Base-by-base conservation (phyloP, 2,797 vertebrate species). In the Poeciliopsis gracilis region DNA sequence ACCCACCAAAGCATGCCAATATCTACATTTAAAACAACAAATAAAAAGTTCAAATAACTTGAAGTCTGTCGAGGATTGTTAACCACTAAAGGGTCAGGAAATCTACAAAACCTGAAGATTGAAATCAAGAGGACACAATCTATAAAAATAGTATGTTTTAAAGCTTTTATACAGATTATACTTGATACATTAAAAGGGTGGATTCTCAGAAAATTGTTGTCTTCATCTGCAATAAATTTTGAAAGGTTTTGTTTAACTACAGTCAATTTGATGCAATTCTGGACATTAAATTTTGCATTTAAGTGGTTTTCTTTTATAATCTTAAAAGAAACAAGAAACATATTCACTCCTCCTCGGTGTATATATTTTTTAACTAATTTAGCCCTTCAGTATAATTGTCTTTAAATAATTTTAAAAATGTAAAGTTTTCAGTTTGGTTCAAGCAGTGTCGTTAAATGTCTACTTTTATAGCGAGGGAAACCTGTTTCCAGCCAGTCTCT, bases 401-500 rank as follows among this genome's bases (percentile, higher is more conserved):
- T n/a, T 41, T 73, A 15, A 55, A 55, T 23, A 25, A 55, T 73
- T 55, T 53, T 25, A 12, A 0, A n/a, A 73, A 41, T 36, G 4
- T 30, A 18, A n/a, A 15, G 11, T 46, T 72, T 67, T 66, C 43
- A 15, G 16, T 49, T 51, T 5, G n/a, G 47, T 77, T 49, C 28
- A 80, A 59, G 51, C 43, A 33, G 7, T 53, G 75, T 61, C 55
- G 47, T 77, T 45, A 79, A 75, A 51, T 66, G 25, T 71, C 82
- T 78, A 59, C 33, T 53, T 76, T 76, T 73, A 90, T 79, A 88
- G 88, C 57, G 51, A 75, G 80, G 74, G 76, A 72, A 82, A 61
- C 87, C 72, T 82, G 61, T 89, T 88, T 88, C 92, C 91, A 95
- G 84, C 81, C 87, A 88, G 88, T 81, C 89, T 85, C 88, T 91